Percentiles rank a stretch among this genome's conserved stretches.
phyloP scores from a whole-genome alignment of 2,888 invertebrate genomes.

The Acholoe squamosa region DNA sequence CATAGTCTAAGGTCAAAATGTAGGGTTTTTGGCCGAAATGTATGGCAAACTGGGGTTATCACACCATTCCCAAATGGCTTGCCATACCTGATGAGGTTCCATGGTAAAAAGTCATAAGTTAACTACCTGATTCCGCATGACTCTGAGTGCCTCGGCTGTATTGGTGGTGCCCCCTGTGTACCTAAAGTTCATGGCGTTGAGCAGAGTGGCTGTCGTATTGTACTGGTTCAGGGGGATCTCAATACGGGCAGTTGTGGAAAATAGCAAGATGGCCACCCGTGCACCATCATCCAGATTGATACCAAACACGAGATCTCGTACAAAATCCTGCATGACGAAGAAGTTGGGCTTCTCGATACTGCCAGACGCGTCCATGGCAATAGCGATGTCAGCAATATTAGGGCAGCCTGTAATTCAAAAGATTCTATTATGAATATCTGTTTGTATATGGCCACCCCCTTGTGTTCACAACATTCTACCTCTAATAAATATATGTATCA shows the following conservation, averaged over 20 bases:
- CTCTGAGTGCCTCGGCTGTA: conserved; percentile 77
- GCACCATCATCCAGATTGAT: conserved; percentile 67
- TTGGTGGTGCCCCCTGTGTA: conserved; percentile 76
- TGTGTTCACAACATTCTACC: no score
- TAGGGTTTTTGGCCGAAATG: no score
- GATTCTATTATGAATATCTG: not conserved
- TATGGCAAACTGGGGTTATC: no score
- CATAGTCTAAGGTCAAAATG: no score
- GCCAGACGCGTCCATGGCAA: conserved; percentile 81
- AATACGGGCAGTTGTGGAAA: conserved; percentile 75
- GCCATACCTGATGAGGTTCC: no score
- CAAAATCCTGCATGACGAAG: conserved; percentile 74
- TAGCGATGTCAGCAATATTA: conserved; percentile 76
- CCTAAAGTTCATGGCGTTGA: conserved; percentile 74
- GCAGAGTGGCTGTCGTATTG: conserved; percentile 72
- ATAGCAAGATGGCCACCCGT: conserved; percentile 73
- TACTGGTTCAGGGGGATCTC: conserved; percentile 77
- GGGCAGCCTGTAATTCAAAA: conserved; percentile 62
- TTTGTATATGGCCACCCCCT: no score
- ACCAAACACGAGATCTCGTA: conserved; percentile 72
- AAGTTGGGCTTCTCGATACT: conserved; percentile 80
- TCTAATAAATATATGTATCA: no score
- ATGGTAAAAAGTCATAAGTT: no score
- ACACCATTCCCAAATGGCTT: no score
- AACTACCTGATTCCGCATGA: conserved; percentile 71